Evolutionary conservation across 64 coral and sea anemone species (phyloP).

Genomic region (Pachyseris speciosa): DNA sequence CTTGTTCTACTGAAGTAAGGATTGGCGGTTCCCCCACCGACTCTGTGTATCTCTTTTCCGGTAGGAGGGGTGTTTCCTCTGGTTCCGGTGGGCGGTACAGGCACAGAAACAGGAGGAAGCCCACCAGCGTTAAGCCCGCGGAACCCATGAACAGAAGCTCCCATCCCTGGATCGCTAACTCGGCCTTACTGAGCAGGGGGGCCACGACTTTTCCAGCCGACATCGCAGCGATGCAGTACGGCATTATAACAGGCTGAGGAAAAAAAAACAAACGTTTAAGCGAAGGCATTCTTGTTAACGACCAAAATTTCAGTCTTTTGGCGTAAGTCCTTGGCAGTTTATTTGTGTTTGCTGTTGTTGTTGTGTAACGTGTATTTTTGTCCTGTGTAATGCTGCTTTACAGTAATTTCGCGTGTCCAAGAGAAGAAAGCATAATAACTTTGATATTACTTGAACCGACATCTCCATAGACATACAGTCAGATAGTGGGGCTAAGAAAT

Average conservation of each 20-base stretch:
- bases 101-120: constrained; percentile 40
- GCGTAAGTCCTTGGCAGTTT: background rate
- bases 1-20: constrained; percentile 1
- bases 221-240: constrained; percentile 72
- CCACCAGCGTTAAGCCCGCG: constrained; percentile 6
- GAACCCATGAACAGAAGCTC: constrained; percentile 59
- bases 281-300: background rate
- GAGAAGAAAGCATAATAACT: background rate
- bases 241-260: constrained; percentile 76
- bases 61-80: constrained; percentile 53
- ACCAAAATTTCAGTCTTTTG: background rate
- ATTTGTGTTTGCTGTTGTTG: background rate
- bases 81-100: constrained; percentile 54
- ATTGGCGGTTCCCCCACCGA: background rate
- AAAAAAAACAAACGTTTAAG: background rate
- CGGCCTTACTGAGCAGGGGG: constrained; percentile 53
- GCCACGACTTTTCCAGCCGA: constrained; percentile 74
- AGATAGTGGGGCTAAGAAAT: background rate
- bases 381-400: background rate
- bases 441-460: background rate
- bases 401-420: background rate
- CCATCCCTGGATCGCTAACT: constrained; percentile 68
- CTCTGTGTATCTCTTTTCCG: background rate
- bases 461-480: background rate
- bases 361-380: background rate